Conservation (phyloP, 2,797 vertebrate genomes). For the Hirundo rustica region DNA sequence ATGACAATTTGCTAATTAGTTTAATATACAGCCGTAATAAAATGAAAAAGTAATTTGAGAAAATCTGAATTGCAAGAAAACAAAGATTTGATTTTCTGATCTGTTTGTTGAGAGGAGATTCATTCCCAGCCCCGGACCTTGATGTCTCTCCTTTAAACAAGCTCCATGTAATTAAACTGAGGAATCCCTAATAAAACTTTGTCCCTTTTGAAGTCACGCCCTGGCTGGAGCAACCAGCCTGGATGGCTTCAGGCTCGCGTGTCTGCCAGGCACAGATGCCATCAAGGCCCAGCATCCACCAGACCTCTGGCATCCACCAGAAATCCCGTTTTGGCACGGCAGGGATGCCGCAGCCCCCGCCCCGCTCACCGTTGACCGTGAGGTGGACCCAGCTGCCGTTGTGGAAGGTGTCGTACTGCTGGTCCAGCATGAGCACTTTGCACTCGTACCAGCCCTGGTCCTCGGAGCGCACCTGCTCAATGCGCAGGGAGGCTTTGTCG, state of each 20-base stretch:
- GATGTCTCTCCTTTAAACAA: constrained; percentile 50
- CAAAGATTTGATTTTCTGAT: constrained; percentile 70
- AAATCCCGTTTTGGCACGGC: neutral
- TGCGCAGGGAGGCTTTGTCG: constrained; percentile 95
- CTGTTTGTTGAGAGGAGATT: constrained; percentile 60
- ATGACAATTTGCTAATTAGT: constrained; percentile 69
- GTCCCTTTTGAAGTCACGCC: constrained; percentile 37
- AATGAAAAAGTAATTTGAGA: constrained; percentile 62
- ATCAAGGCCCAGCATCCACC: neutral
- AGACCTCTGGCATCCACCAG: neutral
- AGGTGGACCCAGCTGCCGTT: constrained; percentile 99
- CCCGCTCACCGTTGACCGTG: constrained; percentile 91
- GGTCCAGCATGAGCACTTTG: constrained; percentile 98
- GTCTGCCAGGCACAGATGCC: neutral
- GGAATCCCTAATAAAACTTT: constrained; percentile 40
- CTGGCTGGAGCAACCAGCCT: neutral
- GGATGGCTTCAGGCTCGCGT: neutral
- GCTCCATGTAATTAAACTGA: constrained; percentile 55
- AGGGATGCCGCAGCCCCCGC: rapidly evolving
- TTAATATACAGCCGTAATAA: constrained; percentile 71
- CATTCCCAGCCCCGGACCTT: constrained; percentile 39
- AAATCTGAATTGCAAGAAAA: constrained; percentile 73
- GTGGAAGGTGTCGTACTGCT: constrained; percentile 98
- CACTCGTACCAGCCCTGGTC: constrained; percentile 99
- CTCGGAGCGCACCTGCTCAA: constrained; percentile 93